Conservation (phyloP, 2,888 invertebrate genomes). For the Acleris holmiana region DNA sequence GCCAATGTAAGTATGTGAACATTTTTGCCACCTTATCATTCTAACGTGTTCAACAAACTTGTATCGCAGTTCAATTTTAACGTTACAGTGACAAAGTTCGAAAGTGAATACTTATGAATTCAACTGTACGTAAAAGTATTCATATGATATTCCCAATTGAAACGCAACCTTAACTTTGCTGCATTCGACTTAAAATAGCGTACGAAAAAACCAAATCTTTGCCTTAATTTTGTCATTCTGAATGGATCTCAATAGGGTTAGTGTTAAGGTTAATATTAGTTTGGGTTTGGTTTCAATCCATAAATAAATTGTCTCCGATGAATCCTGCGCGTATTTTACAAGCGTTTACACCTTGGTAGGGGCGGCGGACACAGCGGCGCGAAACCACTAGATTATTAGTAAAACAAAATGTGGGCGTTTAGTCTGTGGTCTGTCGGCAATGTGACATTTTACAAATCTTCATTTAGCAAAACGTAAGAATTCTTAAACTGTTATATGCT, state of each 20-base stretch:
- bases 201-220: neutral
- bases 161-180: neutral
- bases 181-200: conserved; percentile 7
- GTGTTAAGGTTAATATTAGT: conserved; percentile 10
- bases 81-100: neutral
- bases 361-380: conserved; percentile 5
- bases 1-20: neutral
- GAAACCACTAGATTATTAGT: conserved; percentile 6
- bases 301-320: conserved; percentile 37
- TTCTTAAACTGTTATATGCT: too few relatives aligned
- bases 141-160: neutral
- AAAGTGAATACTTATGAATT: neutral
- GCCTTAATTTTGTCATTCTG: neutral
- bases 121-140: conserved; percentile 9
- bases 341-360: conserved; percentile 35
- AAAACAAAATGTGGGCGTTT: neutral
- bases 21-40: neutral
- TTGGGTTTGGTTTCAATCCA: conserved; percentile 18
- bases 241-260: neutral
- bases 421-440: too few relatives aligned
- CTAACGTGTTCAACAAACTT: neutral
- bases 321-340: conserved; percentile 38
- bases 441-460: too few relatives aligned
- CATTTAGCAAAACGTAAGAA: too few relatives aligned
- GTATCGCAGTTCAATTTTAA: neutral